Conservation (phyloP, 2,797 vertebrate species). For the Fistularia commersonii region DNA sequence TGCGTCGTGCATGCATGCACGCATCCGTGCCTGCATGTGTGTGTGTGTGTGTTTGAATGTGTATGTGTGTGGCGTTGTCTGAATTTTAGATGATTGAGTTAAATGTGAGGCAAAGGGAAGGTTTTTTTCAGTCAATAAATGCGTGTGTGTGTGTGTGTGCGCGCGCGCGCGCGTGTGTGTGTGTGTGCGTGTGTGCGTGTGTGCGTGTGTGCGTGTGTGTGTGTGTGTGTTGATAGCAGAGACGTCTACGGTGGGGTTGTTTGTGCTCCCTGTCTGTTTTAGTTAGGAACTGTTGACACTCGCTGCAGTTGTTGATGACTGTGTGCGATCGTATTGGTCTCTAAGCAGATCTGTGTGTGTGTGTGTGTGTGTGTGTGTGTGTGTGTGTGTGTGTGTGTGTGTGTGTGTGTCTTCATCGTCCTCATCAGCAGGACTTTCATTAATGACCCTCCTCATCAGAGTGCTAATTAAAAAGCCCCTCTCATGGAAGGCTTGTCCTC, state of each 20-base stretch:
- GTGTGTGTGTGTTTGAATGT: too few relatives aligned
- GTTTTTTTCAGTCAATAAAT: too few relatives aligned
- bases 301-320: slow-evolving; percentile 43
- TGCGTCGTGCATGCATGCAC: too few relatives aligned
- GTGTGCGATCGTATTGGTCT: slow-evolving; percentile 50
- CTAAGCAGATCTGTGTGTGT: slow-evolving; percentile 40
- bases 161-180: too few relatives aligned
- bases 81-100: too few relatives aligned
- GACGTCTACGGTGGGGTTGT: slow-evolving; percentile 33
- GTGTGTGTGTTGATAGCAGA: slow-evolving; percentile 8
- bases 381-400: too few relatives aligned
- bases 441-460: slow-evolving; percentile 77
- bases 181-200: too few relatives aligned
- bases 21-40: too few relatives aligned
- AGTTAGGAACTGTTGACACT: slow-evolving; percentile 34
- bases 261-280: slow-evolving; percentile 34
- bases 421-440: slow-evolving; percentile 73
- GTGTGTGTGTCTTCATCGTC: slow-evolving; percentile 60
- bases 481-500: slow-evolving; percentile 79
- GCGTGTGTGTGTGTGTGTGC: too few relatives aligned
- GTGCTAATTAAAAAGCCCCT: slow-evolving; percentile 78
- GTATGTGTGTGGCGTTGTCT: too few relatives aligned
- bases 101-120: too few relatives aligned
- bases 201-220: slow-evolving; percentile 2
- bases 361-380: slow-evolving; percentile 5